A percentile compares a stretch with the other conserved stretches of the same genome.
Evolutionary conservation across 1,140 invertebrate species (phyloP).

Genomic region (Steinernema khuongi): DNA sequence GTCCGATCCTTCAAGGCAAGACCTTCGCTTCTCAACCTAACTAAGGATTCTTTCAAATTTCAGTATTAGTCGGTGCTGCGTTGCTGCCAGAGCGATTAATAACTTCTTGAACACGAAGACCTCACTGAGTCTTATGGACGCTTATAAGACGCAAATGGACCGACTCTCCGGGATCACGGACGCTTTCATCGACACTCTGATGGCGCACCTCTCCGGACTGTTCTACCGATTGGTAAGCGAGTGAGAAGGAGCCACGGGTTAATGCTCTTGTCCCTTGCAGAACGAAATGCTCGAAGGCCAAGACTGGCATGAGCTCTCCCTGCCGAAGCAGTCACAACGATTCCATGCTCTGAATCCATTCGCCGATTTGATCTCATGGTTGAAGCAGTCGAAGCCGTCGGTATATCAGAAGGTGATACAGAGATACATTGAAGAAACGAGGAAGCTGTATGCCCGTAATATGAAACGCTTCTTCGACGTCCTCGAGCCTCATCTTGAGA

Average conservation of each 20-base stretch:
- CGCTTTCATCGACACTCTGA: slow-evolving; percentile 35
- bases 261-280: slow-evolving; percentile 14
- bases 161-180: slow-evolving; percentile 9
- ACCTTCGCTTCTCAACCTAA: not conserved
- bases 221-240: slow-evolving; percentile 37
- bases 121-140: not conserved
- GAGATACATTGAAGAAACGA: slow-evolving; percentile 31
- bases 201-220: slow-evolving; percentile 32
- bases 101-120: not conserved
- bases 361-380: slow-evolving; percentile 36
- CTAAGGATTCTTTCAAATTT: slow-evolving; percentile 10
- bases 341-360: slow-evolving; percentile 34
- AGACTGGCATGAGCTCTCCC: slow-evolving; percentile 32
- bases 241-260: not conserved
- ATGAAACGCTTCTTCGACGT: slow-evolving; percentile 38
- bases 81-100: not conserved
- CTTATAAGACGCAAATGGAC: not conserved
- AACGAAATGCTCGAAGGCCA: slow-evolving; percentile 29
- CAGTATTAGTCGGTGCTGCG: not conserved
- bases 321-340: slow-evolving; percentile 36
- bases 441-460: slow-evolving; percentile 25
- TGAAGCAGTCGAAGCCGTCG: slow-evolving; percentile 25
- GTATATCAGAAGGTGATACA: slow-evolving; percentile 22
- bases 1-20: slow-evolving; percentile 33
- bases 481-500: slow-evolving; percentile 6